Evolutionary conservation across 2,113 vertebrate species (phyloP), one percentile per base, ranked within the genome.

Genomic region (Anarrhichthys ocellatus): DNA sequence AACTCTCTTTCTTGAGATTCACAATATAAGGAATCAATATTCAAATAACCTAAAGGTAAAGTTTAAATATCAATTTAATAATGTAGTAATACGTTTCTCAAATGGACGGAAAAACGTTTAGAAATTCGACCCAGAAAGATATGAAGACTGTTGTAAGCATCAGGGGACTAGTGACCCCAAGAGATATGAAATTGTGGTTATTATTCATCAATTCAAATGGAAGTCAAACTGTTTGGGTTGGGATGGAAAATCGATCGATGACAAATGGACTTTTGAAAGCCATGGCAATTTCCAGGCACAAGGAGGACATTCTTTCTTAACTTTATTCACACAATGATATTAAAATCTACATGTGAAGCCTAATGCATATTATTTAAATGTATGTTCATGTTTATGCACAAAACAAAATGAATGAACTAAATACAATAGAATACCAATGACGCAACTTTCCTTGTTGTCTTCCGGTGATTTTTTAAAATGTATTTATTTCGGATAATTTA

Each of bases 151-250:
- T 29, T 20, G 10, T n/a, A 34, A 9, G n/a, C 15, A 14, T 13
- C 44, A 42, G 76, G 46, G 32, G 1, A 2, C n/a, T 32, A 9
- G 46, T 71, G 73, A 6, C 15, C 15, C 46, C 46, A 56, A 64
- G 61, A 76, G 59, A 82, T 84, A 79, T 74, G 32, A 82, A 59
- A 48, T 18, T 34, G 18, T 36, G 48, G 32, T 84, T 74, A 82
- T 88, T 78, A 89, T 87, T 92, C 78, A 89, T 91, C 71, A 86
- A 69, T 84, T 88, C 73, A 88, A 67, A 88, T 86, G 34, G 59
- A 82, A 81, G 54, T 78, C 52, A 67, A 68, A 71, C 40, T 32
- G 71, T 85, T 10, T 11, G 22, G 14, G 18, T 70, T 79, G 34
- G 20, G 82, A 87, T 44, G 46, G 83, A 78, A 88, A 92, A 90